A percentile compares a stretch with the other conserved stretches of the same genome.
These are phyloP conservation scores for Pectinophora gossypiella DNA, from an alignment of 1,140 invertebrate species.

Conservation along the genomic window DNA sequence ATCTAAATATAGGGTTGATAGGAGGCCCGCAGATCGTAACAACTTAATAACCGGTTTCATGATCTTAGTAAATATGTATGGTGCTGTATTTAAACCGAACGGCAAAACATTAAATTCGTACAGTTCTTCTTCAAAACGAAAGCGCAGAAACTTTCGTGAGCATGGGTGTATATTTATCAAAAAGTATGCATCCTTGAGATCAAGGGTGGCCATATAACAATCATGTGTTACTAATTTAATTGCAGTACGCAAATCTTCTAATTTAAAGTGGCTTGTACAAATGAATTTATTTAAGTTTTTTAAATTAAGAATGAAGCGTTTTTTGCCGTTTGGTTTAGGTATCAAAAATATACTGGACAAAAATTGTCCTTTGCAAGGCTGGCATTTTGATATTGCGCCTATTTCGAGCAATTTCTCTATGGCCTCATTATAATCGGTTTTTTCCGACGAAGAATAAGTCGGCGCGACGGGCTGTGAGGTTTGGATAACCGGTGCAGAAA, in stretches of 20 bases:
- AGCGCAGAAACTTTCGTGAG: too few relatives aligned
- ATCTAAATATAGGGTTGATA: conserved; percentile 9
- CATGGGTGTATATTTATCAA: too few relatives aligned
- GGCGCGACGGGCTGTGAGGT: neutral
- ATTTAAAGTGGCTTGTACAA: conserved; percentile 27
- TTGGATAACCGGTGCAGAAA: neutral
- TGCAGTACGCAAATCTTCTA: conserved; percentile 28
- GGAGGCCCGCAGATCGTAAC: neutral
- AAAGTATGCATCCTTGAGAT: too few relatives aligned
- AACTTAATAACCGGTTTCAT: conserved; percentile 5
- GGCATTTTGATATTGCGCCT: conserved; percentile 6
- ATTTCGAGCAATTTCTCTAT: neutral
- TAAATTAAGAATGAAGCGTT: conserved; percentile 33
- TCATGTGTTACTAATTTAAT: conserved; percentile 15
- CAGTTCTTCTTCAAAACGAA: too few relatives aligned
- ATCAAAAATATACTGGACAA: conserved; percentile 16
- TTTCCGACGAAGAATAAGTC: neutral
- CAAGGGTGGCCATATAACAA: conserved; percentile 19
- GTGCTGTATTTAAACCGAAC: conserved; percentile 8
- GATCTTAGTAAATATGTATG: conserved; percentile 8
- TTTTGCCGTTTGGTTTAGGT: conserved; percentile 22
- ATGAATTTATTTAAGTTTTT: conserved; percentile 33
- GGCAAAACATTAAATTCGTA: too few relatives aligned
- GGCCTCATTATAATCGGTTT: neutral
- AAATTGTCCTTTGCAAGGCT: conserved; percentile 6